These are phyloP conservation scores for Bradysia coprophila DNA, from an alignment of 1,140 invertebrate species.

Conservation along the genomic window DNA sequence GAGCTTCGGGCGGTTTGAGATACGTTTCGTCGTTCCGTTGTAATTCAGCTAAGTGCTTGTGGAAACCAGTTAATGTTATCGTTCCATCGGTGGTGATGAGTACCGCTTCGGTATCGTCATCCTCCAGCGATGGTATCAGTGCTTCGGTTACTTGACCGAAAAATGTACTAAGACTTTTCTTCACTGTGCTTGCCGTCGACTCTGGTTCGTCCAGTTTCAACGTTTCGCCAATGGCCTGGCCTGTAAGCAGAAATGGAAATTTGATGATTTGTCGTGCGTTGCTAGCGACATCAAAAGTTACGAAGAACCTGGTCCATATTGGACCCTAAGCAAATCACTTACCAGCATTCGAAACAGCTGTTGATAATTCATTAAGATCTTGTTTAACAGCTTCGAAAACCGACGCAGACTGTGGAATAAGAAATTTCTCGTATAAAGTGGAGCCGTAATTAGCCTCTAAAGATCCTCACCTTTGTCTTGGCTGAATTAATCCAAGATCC, in stretches of 20 bases:
- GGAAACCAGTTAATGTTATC: slow-evolving; percentile 24
- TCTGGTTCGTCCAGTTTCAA: slow-evolving; percentile 44
- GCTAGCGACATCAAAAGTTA: too few species aligned
- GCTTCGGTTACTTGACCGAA: slow-evolving; percentile 33
- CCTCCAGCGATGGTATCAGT: slow-evolving; percentile 33
- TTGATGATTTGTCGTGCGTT: too few species aligned
- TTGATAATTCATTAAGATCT: slow-evolving; percentile 52
- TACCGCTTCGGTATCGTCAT: slow-evolving; percentile 32
- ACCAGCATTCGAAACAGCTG: slow-evolving; percentile 45
- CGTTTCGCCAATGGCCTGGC: slow-evolving; percentile 46
- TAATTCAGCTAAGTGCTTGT: slow-evolving; percentile 21
- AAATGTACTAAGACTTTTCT: slow-evolving; percentile 46
- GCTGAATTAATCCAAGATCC: too few species aligned
- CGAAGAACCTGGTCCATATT: too few species aligned
- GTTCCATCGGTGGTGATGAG: slow-evolving; percentile 26
- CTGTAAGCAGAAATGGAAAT: too few species aligned
- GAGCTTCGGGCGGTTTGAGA: slow-evolving; percentile 20
- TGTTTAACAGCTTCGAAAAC: slow-evolving; percentile 57
- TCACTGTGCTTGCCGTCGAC: slow-evolving; percentile 45
- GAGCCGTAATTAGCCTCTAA: too few species aligned
- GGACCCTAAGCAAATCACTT: slow-evolving; percentile 41
- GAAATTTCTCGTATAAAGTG: too few species aligned
- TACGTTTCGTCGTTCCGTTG: slow-evolving; percentile 25
- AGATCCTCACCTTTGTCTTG: too few species aligned
- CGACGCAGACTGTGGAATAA: slow-evolving; percentile 41